Evolutionary conservation across 53 echinoderm and acorn worm species (phyloP).

Genomic region (Holothuria leucospilota): DNA sequence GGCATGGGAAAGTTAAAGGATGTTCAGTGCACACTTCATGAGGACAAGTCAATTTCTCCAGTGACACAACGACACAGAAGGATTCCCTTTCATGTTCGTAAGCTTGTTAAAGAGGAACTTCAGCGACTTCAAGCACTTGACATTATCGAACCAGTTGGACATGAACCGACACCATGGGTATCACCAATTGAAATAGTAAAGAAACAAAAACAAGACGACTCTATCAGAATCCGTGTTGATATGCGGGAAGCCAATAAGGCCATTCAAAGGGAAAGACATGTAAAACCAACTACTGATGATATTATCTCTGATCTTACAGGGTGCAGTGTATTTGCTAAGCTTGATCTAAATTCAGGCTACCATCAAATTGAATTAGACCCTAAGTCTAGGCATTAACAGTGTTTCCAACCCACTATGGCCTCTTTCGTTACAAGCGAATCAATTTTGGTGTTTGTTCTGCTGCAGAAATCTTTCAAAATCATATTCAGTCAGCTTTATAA

Average conservation of each 20-base stretch:
- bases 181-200: conserved; percentile 65
- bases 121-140: conserved; percentile 55
- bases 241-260: conserved; percentile 60
- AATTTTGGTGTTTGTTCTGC: conserved; percentile 78
- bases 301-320: conserved; percentile 65
- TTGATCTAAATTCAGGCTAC: conserved; percentile 79
- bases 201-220: conserved; percentile 13
- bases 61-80: conserved; percentile 58
- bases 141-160: conserved; percentile 60
- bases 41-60: conserved; percentile 52
- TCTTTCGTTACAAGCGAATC: conserved; percentile 61
- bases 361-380: conserved; percentile 74
- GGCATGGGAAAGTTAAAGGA: conserved; percentile 67
- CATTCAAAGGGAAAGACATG: conserved; percentile 69
- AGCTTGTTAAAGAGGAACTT: conserved; percentile 59
- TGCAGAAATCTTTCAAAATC: conserved; percentile 72
- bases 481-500: conserved; percentile 56
- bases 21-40: conserved; percentile 55
- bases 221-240: conserved; percentile 29
- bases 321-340: conserved; percentile 53
- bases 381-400: conserved; percentile 66
- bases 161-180: conserved; percentile 66
- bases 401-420: conserved; percentile 74
- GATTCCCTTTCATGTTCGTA: conserved; percentile 71
- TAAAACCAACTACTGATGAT: conserved; percentile 66